Evolutionary conservation across 2,888 invertebrate genomes (phyloP).

Genomic region (Drosophila pseudotakahashii): DNA sequence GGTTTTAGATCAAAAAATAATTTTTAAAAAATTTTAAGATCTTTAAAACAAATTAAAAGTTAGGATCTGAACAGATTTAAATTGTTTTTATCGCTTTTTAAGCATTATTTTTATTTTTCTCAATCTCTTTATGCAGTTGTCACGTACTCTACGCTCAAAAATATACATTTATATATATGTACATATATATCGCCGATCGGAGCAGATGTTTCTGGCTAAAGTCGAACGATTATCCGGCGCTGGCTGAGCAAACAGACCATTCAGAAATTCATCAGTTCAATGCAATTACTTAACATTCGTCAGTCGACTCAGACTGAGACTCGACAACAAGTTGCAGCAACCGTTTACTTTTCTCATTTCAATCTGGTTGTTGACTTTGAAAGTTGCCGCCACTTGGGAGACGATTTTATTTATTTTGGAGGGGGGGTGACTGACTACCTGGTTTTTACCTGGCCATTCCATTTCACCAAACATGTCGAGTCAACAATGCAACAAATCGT

Average conservation of each 20-base stretch:
- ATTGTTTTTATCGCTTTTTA: not conserved
- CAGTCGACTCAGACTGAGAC: not conserved
- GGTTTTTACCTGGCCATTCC: conserved; percentile 11
- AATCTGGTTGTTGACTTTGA: conserved; percentile 61
- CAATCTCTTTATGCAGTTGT: conserved; percentile 6
- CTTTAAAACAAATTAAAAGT: too few species aligned
- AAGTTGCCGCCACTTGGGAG: conserved; percentile 49
- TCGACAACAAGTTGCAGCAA: conserved; percentile 34
- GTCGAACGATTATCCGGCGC: conserved; percentile 24
- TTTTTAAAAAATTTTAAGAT: too few species aligned
- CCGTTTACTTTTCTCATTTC: conserved; percentile 58
- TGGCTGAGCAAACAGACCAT: conserved; percentile 18
- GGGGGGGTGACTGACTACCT: not conserved
- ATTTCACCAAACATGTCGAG: conserved; percentile 56
- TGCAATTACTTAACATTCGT: conserved; percentile 49
- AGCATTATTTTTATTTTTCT: not conserved
- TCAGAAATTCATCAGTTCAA: conserved; percentile 15
- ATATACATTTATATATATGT: not conserved
- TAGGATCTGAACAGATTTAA: too few species aligned
- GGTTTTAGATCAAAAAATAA: too few species aligned
- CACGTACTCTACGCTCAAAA: not conserved
- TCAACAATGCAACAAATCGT: conserved; percentile 46
- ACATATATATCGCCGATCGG: not conserved
- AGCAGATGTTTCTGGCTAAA: conserved; percentile 33
- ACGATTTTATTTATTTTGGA: conserved; percentile 3